Percentiles rank a stretch among this genome's conserved stretches.
Conservation (phyloP, 2,888 invertebrate species). For the Agrochola litura region DNA sequence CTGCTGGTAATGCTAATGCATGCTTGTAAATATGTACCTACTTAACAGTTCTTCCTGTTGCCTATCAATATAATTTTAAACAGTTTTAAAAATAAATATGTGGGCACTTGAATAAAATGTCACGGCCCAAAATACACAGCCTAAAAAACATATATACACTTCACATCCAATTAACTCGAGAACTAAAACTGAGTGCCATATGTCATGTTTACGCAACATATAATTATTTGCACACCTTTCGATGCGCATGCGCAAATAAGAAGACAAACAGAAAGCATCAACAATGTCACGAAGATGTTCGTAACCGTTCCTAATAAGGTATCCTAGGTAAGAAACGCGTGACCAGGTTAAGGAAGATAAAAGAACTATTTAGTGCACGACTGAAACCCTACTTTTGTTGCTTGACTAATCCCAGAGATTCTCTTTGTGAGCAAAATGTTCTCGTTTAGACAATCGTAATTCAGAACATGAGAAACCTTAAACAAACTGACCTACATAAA, state of each 20-base stretch:
- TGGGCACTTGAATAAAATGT: slow-evolving; percentile 4
- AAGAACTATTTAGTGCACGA: not conserved
- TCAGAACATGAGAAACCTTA: not conserved
- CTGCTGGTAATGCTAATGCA: not conserved
- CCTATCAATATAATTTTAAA: not conserved
- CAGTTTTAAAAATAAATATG: not conserved
- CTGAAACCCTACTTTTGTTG: not conserved
- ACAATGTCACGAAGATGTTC: slow-evolving; percentile 10
- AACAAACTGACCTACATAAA: slow-evolving; percentile 11
- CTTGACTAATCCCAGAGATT: not conserved
- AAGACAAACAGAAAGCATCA: slow-evolving; percentile 36
- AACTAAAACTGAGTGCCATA: slow-evolving; percentile 32
- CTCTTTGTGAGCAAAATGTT: not conserved
- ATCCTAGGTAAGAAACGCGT: not conserved
- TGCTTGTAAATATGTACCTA: not conserved
- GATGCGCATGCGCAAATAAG: slow-evolving; percentile 37
- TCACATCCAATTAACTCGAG: slow-evolving; percentile 70
- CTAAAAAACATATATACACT: slow-evolving; percentile 30
- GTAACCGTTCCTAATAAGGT: slow-evolving; percentile 7
- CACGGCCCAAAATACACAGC: slow-evolving; percentile 2
- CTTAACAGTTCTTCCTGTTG: not conserved
- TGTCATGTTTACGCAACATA: slow-evolving; percentile 22
- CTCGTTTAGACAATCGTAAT: not conserved
- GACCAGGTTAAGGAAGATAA: not conserved
- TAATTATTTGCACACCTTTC: slow-evolving; percentile 46